Evolutionary conservation across 2,797 vertebrate species (phyloP), one percentile per base, ranked within the genome.

Genomic region (Knipowitschia caucasica): DNA sequence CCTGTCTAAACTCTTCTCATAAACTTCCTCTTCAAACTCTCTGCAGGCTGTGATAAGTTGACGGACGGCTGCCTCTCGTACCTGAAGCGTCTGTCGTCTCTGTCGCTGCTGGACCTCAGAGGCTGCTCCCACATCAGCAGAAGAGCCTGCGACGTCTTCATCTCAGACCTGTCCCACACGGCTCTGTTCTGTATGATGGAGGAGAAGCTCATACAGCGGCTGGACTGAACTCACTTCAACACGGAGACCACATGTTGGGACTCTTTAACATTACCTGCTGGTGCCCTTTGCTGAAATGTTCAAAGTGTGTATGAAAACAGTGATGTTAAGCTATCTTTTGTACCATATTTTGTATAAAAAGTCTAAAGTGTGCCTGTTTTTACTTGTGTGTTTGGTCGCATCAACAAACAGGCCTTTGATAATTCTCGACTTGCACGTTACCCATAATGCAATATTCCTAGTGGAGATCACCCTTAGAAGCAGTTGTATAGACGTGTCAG

Each of bases 171-270:
- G 73, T 96, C 94, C 56, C 94, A 96, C 78, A 85, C 92, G 62
- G 92, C 92, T 66, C 91, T 93, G 78, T 99, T 91, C 90, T 99
- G 95, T 81, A 91, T 98, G 88, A 95, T 94, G 56, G 94, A 97
- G 53, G 95, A 99, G 83, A 97, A 95, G 85, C 92, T 98, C 70
- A 96, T 99, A 78, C 96, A 97, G 89, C 93, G 94, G 69, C 92
- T 99, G 33, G 84, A 89, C 50, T 90, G 15, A 52, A 49, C 46
- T 8, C 29, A 39, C 33, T 21, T 24, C 23, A n/a, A n/a, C 21
- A 7, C 1, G 5, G 25, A 7, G 27, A 30, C 35, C 1, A 45
- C 25, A 5, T 3, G 1, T 4, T 21, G 15, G 29, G 29, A 9
- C 4, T 9, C 39, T 30, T 33, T 17, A 10, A 50, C 15, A 33